A percentile compares a stretch with the other conserved stretches of the same genome.
Conservation (phyloP, 2,113 vertebrate species). For the Furnarius figulus region DNA sequence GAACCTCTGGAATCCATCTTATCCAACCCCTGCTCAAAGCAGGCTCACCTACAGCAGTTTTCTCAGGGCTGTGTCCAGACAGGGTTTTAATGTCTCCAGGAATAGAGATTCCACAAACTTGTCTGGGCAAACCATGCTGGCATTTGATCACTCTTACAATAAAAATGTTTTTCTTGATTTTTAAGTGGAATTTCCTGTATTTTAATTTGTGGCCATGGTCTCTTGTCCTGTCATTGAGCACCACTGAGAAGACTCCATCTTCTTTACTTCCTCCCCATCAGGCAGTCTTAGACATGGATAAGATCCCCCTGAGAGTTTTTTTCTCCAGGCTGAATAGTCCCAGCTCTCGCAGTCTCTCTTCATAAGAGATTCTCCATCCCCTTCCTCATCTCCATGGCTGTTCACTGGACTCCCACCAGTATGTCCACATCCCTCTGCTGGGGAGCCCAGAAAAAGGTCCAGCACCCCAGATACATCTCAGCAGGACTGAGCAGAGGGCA, state of each 20-base stretch:
- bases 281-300: not conserved
- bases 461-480: not conserved
- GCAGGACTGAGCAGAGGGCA: not conserved
- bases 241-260: not conserved
- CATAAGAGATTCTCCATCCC: not conserved
- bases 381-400: not conserved
- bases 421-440: not conserved
- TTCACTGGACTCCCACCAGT: not conserved
- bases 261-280: not conserved
- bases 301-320: not conserved
- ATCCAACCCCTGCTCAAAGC: not conserved
- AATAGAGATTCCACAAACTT: not conserved
- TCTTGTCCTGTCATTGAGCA: not conserved
- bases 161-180: not conserved
- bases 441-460: not conserved
- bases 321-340: not conserved
- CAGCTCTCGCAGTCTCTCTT: not conserved
- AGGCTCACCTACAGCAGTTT: not conserved
- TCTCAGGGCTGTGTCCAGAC: not conserved
- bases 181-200: not conserved
- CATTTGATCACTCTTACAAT: not conserved
- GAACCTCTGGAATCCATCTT: not conserved
- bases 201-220: not conserved
- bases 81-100: not conserved
- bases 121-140: not conserved